Evolutionary conservation across 2,113 vertebrate genomes (phyloP).

Genomic region (Colinus virginianus): DNA sequence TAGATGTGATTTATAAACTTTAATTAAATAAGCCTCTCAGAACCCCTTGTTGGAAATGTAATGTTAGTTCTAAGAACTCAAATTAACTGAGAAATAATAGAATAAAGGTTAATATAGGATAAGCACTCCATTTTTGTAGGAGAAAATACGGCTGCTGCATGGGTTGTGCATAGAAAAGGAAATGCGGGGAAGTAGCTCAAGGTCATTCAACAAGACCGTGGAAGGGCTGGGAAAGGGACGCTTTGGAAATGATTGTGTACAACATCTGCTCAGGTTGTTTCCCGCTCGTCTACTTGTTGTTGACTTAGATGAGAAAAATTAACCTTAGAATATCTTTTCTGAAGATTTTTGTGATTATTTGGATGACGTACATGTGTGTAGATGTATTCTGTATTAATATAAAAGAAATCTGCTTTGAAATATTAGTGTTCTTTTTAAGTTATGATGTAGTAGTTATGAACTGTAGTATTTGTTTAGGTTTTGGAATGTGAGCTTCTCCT

Average conservation of each 20-base stretch:
- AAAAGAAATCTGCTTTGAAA: background rate
- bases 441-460: background rate
- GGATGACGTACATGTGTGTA: background rate
- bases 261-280: background rate
- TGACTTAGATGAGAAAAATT: background rate
- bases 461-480: background rate
- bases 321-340: background rate
- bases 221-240: background rate
- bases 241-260: background rate
- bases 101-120: slow-evolving; percentile 35
- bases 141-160: background rate
- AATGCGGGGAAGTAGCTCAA: background rate
- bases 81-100: slow-evolving; percentile 48
- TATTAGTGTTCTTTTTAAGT: background rate
- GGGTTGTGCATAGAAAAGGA: background rate
- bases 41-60: slow-evolving; percentile 23
- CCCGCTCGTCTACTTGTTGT: background rate
- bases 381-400: background rate
- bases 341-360: background rate
- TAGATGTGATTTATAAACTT: slow-evolving; percentile 54
- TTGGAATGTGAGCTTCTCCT: background rate
- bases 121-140: background rate
- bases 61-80: slow-evolving; percentile 10
- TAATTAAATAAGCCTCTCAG: slow-evolving; percentile 59
- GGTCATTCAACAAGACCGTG: background rate